Conservation (phyloP, 92 coral and sea anemone species). For the Ricordea florida region DNA sequence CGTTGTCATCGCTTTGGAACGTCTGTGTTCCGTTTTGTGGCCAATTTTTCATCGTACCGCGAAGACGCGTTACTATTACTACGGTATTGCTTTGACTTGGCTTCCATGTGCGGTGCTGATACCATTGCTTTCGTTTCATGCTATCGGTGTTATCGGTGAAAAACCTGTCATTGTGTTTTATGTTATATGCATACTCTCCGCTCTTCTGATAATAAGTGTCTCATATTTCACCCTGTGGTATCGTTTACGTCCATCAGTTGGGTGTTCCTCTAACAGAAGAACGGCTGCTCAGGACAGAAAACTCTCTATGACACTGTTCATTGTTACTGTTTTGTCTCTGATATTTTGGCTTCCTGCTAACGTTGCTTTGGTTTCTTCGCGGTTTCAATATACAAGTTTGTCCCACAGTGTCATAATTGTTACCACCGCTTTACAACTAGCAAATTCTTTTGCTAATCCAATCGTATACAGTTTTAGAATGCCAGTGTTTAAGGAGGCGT, state of each 20-base stretch:
- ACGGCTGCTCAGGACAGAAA: not conserved
- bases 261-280: not conserved
- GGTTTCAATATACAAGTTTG: not conserved
- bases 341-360: not conserved
- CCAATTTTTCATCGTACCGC: constrained; percentile 15
- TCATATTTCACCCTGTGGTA: not conserved
- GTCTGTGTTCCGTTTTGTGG: constrained; percentile 10
- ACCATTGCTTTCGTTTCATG: no score
- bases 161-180: no score
- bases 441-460: not conserved
- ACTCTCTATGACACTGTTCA: not conserved
- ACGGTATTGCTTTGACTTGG: not conserved
- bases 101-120: no score
- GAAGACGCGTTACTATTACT: not conserved
- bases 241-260: not conserved
- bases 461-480: not conserved
- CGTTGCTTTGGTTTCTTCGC: not conserved
- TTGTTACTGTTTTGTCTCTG: not conserved
- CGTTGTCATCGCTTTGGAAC: not conserved
- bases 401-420: not conserved
- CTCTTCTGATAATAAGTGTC: no score
- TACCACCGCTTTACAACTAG: not conserved
- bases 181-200: no score
- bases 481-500: not conserved
- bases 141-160: no score